Percentiles rank a stretch among this genome's conserved stretches.
Evolutionary conservation across 2,888 invertebrate genomes (phyloP).

Genomic region (Tinea semifulvella): DNA sequence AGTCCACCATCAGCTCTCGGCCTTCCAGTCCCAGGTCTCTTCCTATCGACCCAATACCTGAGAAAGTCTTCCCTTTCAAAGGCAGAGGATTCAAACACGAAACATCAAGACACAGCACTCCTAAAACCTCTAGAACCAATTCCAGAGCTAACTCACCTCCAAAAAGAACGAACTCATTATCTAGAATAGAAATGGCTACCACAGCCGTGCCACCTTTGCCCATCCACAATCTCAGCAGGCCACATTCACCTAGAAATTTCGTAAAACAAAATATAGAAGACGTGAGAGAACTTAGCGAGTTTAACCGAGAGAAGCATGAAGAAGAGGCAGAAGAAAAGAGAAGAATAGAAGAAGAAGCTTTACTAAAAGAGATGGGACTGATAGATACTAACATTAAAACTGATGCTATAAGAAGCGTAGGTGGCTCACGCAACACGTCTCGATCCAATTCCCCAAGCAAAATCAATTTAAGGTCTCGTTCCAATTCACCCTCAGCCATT

Average conservation of each 20-base stretch:
- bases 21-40: conserved; percentile 51
- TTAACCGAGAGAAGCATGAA: conserved; percentile 58
- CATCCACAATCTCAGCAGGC: conserved; percentile 25
- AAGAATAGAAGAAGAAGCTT: conserved; percentile 53
- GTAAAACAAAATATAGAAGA: conserved; percentile 59
- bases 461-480: conserved; percentile 47
- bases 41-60: conserved; percentile 45
- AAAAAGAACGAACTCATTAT: conserved; percentile 48
- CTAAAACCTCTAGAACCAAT: conserved; percentile 49
- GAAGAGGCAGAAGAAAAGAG: conserved; percentile 50
- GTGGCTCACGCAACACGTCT: conserved; percentile 37
- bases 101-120: conserved; percentile 65
- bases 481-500: conserved; percentile 51
- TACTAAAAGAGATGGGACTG: conserved; percentile 56
- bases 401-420: conserved; percentile 30
- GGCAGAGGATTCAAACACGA: conserved; percentile 66
- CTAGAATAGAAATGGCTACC: conserved; percentile 52
- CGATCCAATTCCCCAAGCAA: conserved; percentile 51
- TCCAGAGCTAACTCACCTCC: conserved; percentile 53
- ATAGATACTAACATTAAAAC: conserved; percentile 39
- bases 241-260: conserved; percentile 54
- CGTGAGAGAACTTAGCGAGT: conserved; percentile 52
- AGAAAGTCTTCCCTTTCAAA: conserved; percentile 69
- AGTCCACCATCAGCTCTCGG: conserved; percentile 60
- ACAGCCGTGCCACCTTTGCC: conserved; percentile 35